Evolutionary conservation across 2,797 vertebrate genomes (phyloP), one percentile per base, ranked within the genome.

Genomic region (Distichodus sexfasciatus): DNA sequence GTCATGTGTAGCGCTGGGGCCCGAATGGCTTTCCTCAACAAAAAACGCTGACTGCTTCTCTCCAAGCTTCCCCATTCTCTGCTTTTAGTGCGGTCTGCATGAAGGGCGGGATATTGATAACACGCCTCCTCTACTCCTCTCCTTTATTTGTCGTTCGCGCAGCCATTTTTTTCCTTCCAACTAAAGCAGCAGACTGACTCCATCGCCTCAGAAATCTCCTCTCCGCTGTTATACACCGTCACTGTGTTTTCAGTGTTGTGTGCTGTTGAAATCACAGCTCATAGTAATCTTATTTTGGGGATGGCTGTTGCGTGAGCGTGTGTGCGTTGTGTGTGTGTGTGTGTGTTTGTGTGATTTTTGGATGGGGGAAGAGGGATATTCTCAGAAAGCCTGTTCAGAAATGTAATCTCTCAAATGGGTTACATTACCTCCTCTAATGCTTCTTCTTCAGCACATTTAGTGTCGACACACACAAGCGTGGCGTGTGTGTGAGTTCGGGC

Each of bases 381-480:
- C 48, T 61, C 44, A 60, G 23, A 73, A 85, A 84, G 82, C 80
- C 82, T 86, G 79, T 85, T 77, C 59, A 79, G 84, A 78, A 87
- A 87, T 88, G 85, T 90, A 85, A 88, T 90, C 86, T 82, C 81
- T 79, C 74, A 75, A 63, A 76, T 76, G 77, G 82, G 87, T 89
- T 87, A 84, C 84, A 87, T 88, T 88, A 81, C 83, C 85, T 82
- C 81, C 77, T 71, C 74, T 83, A 81, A 85, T 83, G 71, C 77
- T 76, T 65, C 80, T 57, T 72, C 69, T 70, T 60, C 68, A 65
- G 64, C 57, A 53, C 44, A 41, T 31, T 67, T 43, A 65, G 33
- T 72, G 72, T 58, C 71, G 51, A 57, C 17, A 55, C 29, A 66
- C 26, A 28, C 8, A 46, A 6, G 12, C 29, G 43, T 33, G 44